Conservation (phyloP, 2,888 invertebrate genomes). For the Aphelenchoides bicaudatus region DNA sequence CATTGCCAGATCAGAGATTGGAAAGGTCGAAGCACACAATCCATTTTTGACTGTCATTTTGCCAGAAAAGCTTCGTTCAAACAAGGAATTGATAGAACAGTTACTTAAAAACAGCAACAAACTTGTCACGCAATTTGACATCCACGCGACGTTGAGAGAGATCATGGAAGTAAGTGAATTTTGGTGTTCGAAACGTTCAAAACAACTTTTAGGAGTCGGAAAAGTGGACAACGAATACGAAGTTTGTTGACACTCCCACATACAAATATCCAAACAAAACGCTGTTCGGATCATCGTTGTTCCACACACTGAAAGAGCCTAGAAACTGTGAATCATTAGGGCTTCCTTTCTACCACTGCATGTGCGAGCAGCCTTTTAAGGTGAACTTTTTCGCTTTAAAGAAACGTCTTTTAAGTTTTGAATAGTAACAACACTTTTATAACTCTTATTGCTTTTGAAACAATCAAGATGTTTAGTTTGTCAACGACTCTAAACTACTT, state of each 20-base stretch:
- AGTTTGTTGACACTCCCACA: neutral
- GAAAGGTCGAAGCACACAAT: slow-evolving; percentile 4
- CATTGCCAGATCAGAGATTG: neutral
- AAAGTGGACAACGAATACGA: slow-evolving; percentile 7
- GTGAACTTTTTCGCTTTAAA: no score
- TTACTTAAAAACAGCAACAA: neutral
- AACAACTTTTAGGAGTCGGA: neutral
- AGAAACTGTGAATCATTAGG: neutral
- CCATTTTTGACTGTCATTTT: neutral
- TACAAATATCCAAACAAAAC: neutral
- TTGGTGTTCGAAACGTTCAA: no score
- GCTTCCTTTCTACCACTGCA: slow-evolving; percentile 2
- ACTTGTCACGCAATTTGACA: slow-evolving; percentile 14
- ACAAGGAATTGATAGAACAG: slow-evolving; percentile 7
- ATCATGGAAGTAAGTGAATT: slow-evolving; percentile 23
- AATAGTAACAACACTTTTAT: no score
- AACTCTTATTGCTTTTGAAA: no score
- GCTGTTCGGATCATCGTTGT: neutral
- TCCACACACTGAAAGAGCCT: slow-evolving; percentile 2
- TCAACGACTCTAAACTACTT: neutral
- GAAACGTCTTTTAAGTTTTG: no score
- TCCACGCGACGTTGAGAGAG: slow-evolving; percentile 19
- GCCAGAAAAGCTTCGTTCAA: slow-evolving; percentile 3
- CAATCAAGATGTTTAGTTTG: no score
- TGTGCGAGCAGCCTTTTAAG: neutral